Evolutionary conservation across 2,113 vertebrate genomes (phyloP).

Genomic region (Empidonax traillii): DNA sequence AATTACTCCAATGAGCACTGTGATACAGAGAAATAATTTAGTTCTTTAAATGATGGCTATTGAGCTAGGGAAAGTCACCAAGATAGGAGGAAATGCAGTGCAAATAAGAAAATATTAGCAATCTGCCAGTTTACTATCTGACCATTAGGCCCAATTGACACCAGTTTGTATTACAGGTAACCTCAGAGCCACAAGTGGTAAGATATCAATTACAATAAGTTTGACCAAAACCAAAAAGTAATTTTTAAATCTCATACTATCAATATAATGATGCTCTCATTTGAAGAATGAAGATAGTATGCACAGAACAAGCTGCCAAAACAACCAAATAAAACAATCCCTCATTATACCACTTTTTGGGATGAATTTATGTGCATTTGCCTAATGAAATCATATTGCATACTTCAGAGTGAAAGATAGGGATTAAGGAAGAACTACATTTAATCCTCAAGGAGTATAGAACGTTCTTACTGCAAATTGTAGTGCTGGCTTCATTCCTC

Average conservation of each 20-base stretch:
- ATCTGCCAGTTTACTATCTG: not conserved
- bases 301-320: not conserved
- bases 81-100: not conserved
- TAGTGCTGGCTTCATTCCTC: not conserved
- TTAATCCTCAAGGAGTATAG: constrained; percentile 8
- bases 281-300: not conserved
- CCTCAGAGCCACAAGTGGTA: not conserved
- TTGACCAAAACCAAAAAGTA: not conserved
- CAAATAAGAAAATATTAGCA: not conserved
- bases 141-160: not conserved
- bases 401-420: not conserved
- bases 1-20: not conserved
- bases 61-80: not conserved
- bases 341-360: not conserved
- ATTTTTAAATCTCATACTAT: not conserved
- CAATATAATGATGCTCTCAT: not conserved
- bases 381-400: not conserved
- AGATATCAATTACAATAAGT: not conserved
- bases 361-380: not conserved
- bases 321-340: not conserved
- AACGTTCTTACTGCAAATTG: not conserved
- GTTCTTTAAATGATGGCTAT: not conserved
- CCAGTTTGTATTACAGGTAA: not conserved
- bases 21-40: not conserved
- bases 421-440: not conserved